Percentiles rank a stretch among this genome's conserved stretches.
phyloP scores from a whole-genome alignment of 2,888 invertebrate genomes.

The Didymodactylos carnosus region DNA sequence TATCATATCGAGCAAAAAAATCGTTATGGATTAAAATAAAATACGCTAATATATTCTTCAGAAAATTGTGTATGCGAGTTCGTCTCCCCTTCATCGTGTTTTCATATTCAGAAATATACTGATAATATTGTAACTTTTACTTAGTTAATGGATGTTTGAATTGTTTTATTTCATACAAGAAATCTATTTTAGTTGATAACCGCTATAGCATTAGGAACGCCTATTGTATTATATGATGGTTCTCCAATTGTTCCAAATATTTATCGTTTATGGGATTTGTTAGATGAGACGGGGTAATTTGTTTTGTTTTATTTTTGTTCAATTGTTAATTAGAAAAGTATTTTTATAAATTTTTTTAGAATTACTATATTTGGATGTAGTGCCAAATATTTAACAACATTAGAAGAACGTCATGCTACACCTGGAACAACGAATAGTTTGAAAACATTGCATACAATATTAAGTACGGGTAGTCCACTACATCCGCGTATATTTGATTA shows the following conservation, averaged over 20 bases:
- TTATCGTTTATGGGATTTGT: slow-evolving; percentile 37
- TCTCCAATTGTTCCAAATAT: slow-evolving; percentile 38
- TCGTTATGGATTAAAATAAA: too few species aligned
- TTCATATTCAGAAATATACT: too few species aligned
- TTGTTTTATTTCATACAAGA: neutral
- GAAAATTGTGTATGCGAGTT: too few species aligned
- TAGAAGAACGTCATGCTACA: slow-evolving; percentile 35
- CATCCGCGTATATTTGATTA: slow-evolving; percentile 39
- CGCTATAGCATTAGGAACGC: slow-evolving; percentile 34
- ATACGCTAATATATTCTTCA: too few species aligned
- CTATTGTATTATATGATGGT: slow-evolving; percentile 41
- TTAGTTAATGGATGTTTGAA: too few species aligned
- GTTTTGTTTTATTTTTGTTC: neutral
- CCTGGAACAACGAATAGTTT: slow-evolving; percentile 36
- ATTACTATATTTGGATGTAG: slow-evolving; percentile 41
- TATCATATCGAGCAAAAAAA: too few species aligned
- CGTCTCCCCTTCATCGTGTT: too few species aligned
- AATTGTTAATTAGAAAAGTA: neutral
- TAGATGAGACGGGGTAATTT: slow-evolving; percentile 32
- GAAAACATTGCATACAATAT: slow-evolving; percentile 35
- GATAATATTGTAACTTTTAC: too few species aligned
- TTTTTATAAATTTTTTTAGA: slow-evolving; percentile 20
- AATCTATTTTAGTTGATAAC: slow-evolving; percentile 26
- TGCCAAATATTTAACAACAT: slow-evolving; percentile 40
- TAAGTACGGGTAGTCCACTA: slow-evolving; percentile 40